A percentile compares a stretch with the other conserved stretches of the same genome.
phyloP scores from a whole-genome alignment of 2,888 invertebrate species.

The Siphlonurus alternatus region DNA sequence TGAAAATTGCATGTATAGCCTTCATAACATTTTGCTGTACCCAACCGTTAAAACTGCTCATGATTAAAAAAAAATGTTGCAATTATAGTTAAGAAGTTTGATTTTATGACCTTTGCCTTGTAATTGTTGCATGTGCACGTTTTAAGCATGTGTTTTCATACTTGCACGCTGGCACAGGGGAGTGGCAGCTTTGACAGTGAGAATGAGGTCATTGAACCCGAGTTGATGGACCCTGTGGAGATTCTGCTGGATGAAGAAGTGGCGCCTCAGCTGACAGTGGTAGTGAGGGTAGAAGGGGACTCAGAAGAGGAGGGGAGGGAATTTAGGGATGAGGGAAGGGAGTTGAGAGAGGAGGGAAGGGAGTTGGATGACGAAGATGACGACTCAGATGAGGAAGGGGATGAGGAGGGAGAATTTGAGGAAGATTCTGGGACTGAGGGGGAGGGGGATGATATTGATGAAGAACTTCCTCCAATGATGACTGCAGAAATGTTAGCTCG shows the following conservation, averaged over 20 bases:
- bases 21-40: too few species aligned
- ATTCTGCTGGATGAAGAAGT: neutral
- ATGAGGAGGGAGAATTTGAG: too few species aligned
- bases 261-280: neutral
- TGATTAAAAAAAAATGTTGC: too few species aligned
- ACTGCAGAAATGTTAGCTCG: neutral
- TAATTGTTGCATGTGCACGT: conserved; percentile 1
- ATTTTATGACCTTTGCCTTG: too few species aligned
- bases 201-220: neutral
- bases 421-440: too few species aligned
- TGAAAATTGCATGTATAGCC: too few species aligned
- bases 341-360: conserved; percentile 13
- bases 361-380: conserved; percentile 12
- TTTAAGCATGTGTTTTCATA: conserved; percentile 16
- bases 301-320: too few species aligned
- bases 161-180: conserved; percentile 12
- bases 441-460: conserved; percentile 14
- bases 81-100: too few species aligned
- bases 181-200: conserved; percentile 11
- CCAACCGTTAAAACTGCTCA: too few species aligned
- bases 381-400: too few species aligned
- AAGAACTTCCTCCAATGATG: neutral
- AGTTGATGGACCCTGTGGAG: neutral
- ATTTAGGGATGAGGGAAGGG: conserved; percentile 11
- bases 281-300: neutral